These are phyloP conservation scores for Apogon hyalosoma DNA, from an alignment of 2,797 vertebrate genomes.

Conservation along the genomic window DNA sequence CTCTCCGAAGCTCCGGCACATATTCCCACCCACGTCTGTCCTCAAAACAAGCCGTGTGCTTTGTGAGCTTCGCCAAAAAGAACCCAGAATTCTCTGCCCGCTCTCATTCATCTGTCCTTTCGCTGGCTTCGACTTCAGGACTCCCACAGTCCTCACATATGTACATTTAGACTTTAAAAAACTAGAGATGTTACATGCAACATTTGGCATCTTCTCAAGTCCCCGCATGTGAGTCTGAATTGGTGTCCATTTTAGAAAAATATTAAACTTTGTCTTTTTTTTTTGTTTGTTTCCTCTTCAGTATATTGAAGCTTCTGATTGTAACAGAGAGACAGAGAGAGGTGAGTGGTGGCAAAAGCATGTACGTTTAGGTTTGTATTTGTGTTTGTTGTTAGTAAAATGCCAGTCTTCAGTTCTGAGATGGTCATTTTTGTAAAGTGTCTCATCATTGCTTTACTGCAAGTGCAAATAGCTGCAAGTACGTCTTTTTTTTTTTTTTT, in stretches of 20 bases:
- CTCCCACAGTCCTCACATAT: slow-evolving; percentile 55
- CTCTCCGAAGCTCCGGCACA: slow-evolving; percentile 32
- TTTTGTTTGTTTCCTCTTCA: slow-evolving; percentile 38
- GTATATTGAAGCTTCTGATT: slow-evolving; percentile 70
- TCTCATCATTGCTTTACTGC: slow-evolving; percentile 61
- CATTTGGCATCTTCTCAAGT: slow-evolving; percentile 85
- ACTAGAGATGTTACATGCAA: slow-evolving; percentile 85
- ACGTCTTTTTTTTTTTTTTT: slow-evolving; percentile 15
- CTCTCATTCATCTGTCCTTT: slow-evolving; percentile 21
- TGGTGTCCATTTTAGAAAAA: slow-evolving; percentile 81
- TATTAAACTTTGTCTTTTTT: slow-evolving; percentile 67
- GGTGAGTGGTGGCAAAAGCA: slow-evolving; percentile 40
- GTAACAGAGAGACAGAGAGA: slow-evolving; percentile 75
- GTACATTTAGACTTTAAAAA: slow-evolving; percentile 76
- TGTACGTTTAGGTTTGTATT: slow-evolving; percentile 25
- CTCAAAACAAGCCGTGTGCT: slow-evolving; percentile 11
- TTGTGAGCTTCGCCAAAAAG: slow-evolving; percentile 13
- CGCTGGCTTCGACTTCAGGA: slow-evolving; percentile 50
- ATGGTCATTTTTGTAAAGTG: slow-evolving; percentile 65
- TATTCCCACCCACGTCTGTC: slow-evolving; percentile 13
- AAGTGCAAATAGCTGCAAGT: slow-evolving; percentile 78
- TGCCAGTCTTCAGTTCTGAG: slow-evolving; percentile 47
- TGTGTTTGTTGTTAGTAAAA: slow-evolving; percentile 52
- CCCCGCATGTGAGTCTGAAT: slow-evolving; percentile 67
- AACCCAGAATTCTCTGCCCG: slow-evolving; percentile 3